phyloP scores from a whole-genome alignment of 2,888 invertebrate species.

The Ochropleura leucogaster region DNA sequence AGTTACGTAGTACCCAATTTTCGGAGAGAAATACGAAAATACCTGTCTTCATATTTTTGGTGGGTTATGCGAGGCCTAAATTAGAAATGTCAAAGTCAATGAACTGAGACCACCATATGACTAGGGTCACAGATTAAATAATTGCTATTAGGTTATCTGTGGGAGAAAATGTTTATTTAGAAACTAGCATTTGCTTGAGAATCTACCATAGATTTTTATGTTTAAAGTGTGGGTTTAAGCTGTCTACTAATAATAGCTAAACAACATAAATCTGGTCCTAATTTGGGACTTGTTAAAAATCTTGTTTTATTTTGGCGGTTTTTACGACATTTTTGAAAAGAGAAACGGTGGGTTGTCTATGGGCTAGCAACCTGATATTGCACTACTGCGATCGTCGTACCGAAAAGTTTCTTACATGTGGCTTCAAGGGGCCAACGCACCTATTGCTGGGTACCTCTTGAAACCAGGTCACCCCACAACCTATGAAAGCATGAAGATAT shows the following conservation, averaged over 20 bases:
- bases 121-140: slow-evolving; percentile 69
- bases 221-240: slow-evolving; percentile 29
- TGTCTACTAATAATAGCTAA: slow-evolving; percentile 25
- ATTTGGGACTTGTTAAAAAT: slow-evolving; percentile 25
- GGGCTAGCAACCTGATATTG: slow-evolving; percentile 37
- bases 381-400: slow-evolving; percentile 42
- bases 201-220: slow-evolving; percentile 18
- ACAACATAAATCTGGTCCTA: neutral
- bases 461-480: slow-evolving; percentile 44
- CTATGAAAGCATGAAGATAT: slow-evolving; percentile 31
- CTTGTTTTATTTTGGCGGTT: slow-evolving; percentile 10
- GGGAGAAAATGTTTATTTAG: slow-evolving; percentile 60
- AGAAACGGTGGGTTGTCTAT: slow-evolving; percentile 34
- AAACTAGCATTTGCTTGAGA: slow-evolving; percentile 44
- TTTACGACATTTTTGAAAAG: slow-evolving; percentile 34
- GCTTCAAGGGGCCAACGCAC: slow-evolving; percentile 35
- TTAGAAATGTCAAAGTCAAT: slow-evolving; percentile 80
- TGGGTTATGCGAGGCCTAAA: slow-evolving; percentile 70
- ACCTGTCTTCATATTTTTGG: slow-evolving; percentile 54
- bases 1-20: slow-evolving; percentile 58
- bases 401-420: slow-evolving; percentile 42
- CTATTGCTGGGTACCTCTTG: slow-evolving; percentile 29
- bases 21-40: slow-evolving; percentile 45
- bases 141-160: slow-evolving; percentile 61
- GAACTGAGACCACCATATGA: slow-evolving; percentile 67